A percentile compares a stretch with the other conserved stretches of the same genome.
These are phyloP conservation scores for Nomada goodeniana DNA, from an alignment of 2,888 invertebrate genomes.

Conservation along the genomic window DNA sequence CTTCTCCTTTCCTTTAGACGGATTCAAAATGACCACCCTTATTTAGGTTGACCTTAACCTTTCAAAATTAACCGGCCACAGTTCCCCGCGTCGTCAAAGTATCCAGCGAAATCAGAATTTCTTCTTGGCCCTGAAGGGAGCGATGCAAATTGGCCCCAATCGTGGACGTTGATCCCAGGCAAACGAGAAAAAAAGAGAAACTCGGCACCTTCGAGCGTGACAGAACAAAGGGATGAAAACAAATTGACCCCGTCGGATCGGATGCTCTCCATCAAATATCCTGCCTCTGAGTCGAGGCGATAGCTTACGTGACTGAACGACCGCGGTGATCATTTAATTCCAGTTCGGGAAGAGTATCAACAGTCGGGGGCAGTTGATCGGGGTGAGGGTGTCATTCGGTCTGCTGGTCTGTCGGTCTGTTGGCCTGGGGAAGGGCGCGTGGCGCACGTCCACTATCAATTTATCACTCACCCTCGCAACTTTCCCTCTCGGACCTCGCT, in stretches of 20 bases:
- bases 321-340: slow-evolving; percentile 66
- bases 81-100: too few relatives aligned
- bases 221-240: not conserved
- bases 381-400: slow-evolving; percentile 74
- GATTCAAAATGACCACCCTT: too few relatives aligned
- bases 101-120: too few relatives aligned
- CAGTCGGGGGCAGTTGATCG: slow-evolving; percentile 64
- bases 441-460: slow-evolving; percentile 83
- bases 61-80: too few relatives aligned
- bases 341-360: slow-evolving; percentile 65
- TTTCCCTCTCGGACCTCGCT: slow-evolving; percentile 77
- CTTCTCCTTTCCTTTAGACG: too few relatives aligned
- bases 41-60: too few relatives aligned
- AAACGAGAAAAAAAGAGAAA: too few relatives aligned
- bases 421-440: slow-evolving; percentile 74
- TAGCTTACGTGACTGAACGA: slow-evolving; percentile 60
- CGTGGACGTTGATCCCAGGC: not conserved
- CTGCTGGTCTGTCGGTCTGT: slow-evolving; percentile 71
- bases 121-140: too few relatives aligned
- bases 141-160: too few relatives aligned
- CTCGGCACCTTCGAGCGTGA: too few relatives aligned
- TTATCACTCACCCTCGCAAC: slow-evolving; percentile 80
- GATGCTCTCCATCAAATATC: slow-evolving; percentile 22
- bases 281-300: slow-evolving; percentile 11
- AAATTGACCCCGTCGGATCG: not conserved